A percentile compares a stretch with the other conserved stretches of the same genome.
These are phyloP conservation scores for Loripinus fragilis DNA, from an alignment of 2,888 invertebrate species.

Conservation along the genomic window DNA sequence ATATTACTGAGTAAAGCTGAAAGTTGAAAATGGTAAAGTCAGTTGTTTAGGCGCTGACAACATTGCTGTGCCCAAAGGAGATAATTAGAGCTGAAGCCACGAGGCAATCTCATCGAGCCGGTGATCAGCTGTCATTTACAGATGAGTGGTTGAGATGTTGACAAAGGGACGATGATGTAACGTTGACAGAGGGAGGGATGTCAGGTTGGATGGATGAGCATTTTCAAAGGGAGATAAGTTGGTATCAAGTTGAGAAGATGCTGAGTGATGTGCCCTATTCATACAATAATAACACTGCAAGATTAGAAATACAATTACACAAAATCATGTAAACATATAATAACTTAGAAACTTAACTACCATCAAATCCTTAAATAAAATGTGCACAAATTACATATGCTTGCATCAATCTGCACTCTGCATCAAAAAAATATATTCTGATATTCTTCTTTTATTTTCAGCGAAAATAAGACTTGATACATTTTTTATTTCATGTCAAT, in stretches of 20 bases:
- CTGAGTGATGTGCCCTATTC: slow-evolving; percentile 45
- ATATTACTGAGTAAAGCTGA: slow-evolving; percentile 7
- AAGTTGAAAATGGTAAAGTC: slow-evolving; percentile 17
- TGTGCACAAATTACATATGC: too few relatives aligned
- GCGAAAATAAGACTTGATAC: too few relatives aligned
- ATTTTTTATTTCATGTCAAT: too few relatives aligned
- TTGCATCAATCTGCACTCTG: too few relatives aligned
- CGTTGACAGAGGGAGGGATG: slow-evolving; percentile 24
- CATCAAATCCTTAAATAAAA: too few relatives aligned
- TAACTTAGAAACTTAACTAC: too few relatives aligned
- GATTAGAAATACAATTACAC: background rate
- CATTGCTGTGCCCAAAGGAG: slow-evolving; percentile 8
- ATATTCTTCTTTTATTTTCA: too few relatives aligned
- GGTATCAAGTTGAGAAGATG: slow-evolving; percentile 52
- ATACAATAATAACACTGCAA: background rate
- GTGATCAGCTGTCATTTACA: slow-evolving; percentile 12
- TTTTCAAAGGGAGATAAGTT: slow-evolving; percentile 56
- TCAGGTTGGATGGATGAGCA: slow-evolving; percentile 49
- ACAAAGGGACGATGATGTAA: slow-evolving; percentile 13
- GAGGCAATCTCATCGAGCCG: background rate
- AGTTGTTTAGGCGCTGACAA: background rate
- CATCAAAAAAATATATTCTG: too few relatives aligned
- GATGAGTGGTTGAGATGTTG: slow-evolving; percentile 11
- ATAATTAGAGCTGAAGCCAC: slow-evolving; percentile 6
- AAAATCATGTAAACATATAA: too few relatives aligned